Conservation (phyloP, 2,797 vertebrate species). For the Chanos chanos region DNA sequence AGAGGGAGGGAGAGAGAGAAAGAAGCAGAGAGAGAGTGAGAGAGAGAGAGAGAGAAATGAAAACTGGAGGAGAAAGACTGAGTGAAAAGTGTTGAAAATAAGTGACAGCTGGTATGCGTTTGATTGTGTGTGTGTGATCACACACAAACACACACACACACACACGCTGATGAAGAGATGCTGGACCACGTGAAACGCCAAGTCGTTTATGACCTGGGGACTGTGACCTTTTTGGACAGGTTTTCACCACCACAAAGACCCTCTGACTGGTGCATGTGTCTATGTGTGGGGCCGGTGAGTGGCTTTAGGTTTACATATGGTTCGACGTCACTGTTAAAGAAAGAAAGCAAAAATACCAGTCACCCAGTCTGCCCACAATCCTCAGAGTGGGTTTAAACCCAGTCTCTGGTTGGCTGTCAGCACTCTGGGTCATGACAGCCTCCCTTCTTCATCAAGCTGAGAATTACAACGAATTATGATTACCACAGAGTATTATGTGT, state of each 20-base stretch:
- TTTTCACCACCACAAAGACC: no score
- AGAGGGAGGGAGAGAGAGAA: no score
- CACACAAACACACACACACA: not conserved
- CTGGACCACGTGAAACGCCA: slow-evolving; percentile 25
- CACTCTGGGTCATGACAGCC: slow-evolving; percentile 41
- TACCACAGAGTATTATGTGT: slow-evolving; percentile 32
- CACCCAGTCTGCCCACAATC: slow-evolving; percentile 67
- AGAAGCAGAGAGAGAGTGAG: not conserved
- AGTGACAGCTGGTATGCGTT: not conserved
- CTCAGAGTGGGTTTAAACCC: slow-evolving; percentile 61
- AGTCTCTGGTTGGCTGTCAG: slow-evolving; percentile 62
- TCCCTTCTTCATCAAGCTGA: slow-evolving; percentile 63
- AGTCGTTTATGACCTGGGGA: no score
- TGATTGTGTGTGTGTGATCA: not conserved
- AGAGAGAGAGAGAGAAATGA: no score
- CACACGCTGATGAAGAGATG: not conserved
- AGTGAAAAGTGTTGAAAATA: not conserved
- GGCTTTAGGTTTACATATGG: slow-evolving; percentile 45
- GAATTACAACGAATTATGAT: slow-evolving; percentile 61
- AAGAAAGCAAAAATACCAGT: slow-evolving; percentile 41
- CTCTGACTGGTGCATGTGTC: slow-evolving; percentile 45
- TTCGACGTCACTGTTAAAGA: slow-evolving; percentile 53
- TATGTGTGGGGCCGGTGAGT: slow-evolving; percentile 47
- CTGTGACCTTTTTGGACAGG: no score
- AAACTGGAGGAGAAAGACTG: slow-evolving; percentile 35